Evolutionary conservation across 2,888 invertebrate species (phyloP).

Genomic region (Lasioglossum oenotherae): DNA sequence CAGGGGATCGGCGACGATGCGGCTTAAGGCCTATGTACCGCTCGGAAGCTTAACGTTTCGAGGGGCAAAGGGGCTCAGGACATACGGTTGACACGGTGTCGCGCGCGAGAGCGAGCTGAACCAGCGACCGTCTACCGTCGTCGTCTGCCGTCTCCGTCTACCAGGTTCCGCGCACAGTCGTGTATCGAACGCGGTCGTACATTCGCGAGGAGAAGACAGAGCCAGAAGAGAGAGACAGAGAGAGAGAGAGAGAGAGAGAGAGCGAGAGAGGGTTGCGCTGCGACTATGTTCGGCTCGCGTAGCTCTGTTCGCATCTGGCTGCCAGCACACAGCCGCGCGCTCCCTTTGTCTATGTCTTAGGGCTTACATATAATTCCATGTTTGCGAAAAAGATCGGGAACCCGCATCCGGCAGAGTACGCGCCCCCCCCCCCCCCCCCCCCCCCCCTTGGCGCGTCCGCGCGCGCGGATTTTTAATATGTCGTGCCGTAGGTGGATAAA

Average conservation of each 20-base stretch:
- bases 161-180: constrained; percentile 30
- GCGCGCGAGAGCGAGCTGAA: constrained; percentile 20
- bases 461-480: constrained; percentile 82
- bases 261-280: not conserved
- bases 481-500: constrained; percentile 71
- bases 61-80: constrained; percentile 65
- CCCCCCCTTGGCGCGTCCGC: constrained; percentile 81
- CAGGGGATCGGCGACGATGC: constrained; percentile 76
- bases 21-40: constrained; percentile 81
- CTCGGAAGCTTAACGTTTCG: constrained; percentile 77
- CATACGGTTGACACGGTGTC: constrained; percentile 54
- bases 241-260: not conserved
- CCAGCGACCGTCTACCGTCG: not conserved
- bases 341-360: constrained; percentile 85
- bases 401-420: constrained; percentile 73
- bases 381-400: constrained; percentile 86
- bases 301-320: constrained; percentile 18
- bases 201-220: not conserved
- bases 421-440: constrained; percentile 76
- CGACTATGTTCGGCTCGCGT: constrained; percentile 12
- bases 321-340: constrained; percentile 30
- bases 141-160: constrained; percentile 6
- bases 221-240: not conserved
- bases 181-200: constrained; percentile 38
- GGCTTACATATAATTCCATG: constrained; percentile 88